Evolutionary conservation across 2,113 vertebrate genomes (phyloP), one percentile per base, ranked within the genome.

Genomic region (Micronisus gabar): DNA sequence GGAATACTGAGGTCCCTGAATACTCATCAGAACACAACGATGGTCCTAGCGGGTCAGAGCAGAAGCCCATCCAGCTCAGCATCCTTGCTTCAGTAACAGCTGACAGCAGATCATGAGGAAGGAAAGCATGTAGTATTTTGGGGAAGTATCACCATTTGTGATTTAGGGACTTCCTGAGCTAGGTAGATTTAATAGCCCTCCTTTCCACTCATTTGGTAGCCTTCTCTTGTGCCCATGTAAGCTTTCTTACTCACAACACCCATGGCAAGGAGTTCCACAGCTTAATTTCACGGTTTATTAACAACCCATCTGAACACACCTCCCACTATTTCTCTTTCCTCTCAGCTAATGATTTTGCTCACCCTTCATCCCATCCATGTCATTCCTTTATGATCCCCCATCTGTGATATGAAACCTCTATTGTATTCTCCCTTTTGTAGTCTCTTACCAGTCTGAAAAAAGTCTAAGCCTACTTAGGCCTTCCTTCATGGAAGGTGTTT

Each of bases 261-360:
- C 27, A 87, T 3, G 12, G 81, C 81, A 93, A 90, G 30, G 15
- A 78, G 41, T 70, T 79, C 16, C 36, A 88, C 76, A 74, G 47
- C 74, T 74, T 79, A 56, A 85, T 74, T 79, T 82, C 79, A 85
- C 50, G 27, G 65, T 74, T 88, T 59, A 88, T 58, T 79, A 87
- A 74, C n/a, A 79, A 71, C 13, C 26, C 26, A 16, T 71, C 66
- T 75, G 66, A 95, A 72, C n/a, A 13, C 43, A 66, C 15, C 38
- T 92, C n/a, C 41, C 41, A 62, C 45, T 66, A 52, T 10, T 76
- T 45, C 16, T 66, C 29, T 65, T 81, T 47, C 36, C 45, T 62
- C 59, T 70, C 52, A 59, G 50, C 30, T 70, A 66, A 59, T 9
- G 29, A 62, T 90, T 81, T 93, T 79, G 38, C 22, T 82, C 9